These are phyloP conservation scores for Scaptodrosophila latifasciaeformis DNA, from an alignment of 2,888 invertebrate genomes.

Conservation along the genomic window DNA sequence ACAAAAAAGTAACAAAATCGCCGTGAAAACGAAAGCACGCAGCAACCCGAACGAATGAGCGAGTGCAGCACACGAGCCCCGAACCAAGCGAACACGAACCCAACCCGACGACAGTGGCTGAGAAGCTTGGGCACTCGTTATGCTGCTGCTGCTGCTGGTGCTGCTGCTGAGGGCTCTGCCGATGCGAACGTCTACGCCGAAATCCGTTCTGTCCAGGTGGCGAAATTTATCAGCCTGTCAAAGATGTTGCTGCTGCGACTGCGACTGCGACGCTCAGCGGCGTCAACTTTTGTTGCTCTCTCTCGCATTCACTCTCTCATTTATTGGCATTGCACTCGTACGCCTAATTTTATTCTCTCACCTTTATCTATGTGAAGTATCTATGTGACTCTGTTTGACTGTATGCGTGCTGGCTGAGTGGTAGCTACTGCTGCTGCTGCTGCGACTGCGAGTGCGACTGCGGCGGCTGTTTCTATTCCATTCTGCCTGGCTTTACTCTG, in stretches of 20 bases:
- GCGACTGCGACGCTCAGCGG: slow-evolving; percentile 22
- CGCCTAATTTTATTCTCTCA: slow-evolving; percentile 1
- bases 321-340: background rate
- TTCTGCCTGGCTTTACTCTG: slow-evolving; percentile 36
- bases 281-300: slow-evolving; percentile 11
- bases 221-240: slow-evolving; percentile 60
- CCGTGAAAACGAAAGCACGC: slow-evolving; percentile 28
- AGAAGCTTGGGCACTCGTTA: slow-evolving; percentile 18
- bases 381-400: slow-evolving; percentile 31
- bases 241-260: slow-evolving; percentile 32
- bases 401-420: slow-evolving; percentile 18
- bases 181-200: slow-evolving; percentile 36
- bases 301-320: slow-evolving; percentile 15
- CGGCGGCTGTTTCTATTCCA: slow-evolving; percentile 29
- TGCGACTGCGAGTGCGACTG: background rate
- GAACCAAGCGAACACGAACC: slow-evolving; percentile 16
- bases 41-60: slow-evolving; percentile 10
- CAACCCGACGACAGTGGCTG: slow-evolving; percentile 12
- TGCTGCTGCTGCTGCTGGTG: slow-evolving; percentile 13
- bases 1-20: slow-evolving; percentile 8
- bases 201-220: slow-evolving; percentile 63
- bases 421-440: slow-evolving; percentile 31
- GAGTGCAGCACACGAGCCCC: background rate
- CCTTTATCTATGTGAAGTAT: slow-evolving; percentile 18
- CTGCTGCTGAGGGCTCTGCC: slow-evolving; percentile 6